Base-by-base conservation (phyloP, 2,113 vertebrate genomes). In the Barbus barbus region DNA sequence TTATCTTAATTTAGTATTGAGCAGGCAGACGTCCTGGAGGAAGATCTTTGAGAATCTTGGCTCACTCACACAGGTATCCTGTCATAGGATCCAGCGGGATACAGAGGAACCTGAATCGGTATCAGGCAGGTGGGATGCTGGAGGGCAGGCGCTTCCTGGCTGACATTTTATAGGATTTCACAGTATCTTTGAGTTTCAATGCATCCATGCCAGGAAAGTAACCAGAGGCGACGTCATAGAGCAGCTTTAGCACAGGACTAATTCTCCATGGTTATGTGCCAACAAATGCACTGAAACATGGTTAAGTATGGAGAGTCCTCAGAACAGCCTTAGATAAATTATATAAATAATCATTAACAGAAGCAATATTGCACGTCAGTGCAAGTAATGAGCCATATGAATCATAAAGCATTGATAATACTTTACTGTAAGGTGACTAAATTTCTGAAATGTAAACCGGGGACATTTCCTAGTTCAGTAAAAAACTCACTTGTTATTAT, bases 121-220 rank as follows among this genome's bases (percentile, higher is more conserved):
- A 80, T 63, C 24, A 44, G 31, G n/a, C 38, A 44, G 76, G n/a
- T n/a, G n/a, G n/a, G 20, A 36, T 7, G 31, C 51, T 46, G 56
- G 56, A 79, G 14, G 58, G 33, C 38, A 75, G 26, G 73, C 20
- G 44, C 41, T 51, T 74, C 44, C 72, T 48, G 60, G 60, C 61
- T 65, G 41, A 13, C 78, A 61, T 78, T 61, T 78, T 22, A 78
- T 26, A 26, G 56, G 22, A 60, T 78, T 60, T 78, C 51, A 58
- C 51, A 26, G 33, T 44, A 20, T 53, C 16, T 53, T 33, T 76
- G 46, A 76, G 46, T 76, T 76, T 53, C 46, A 22, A 5, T 33
- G 24, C 26, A 76, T 48, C 28, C 14, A 18, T 73, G 71, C 71
- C 71, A 73, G n/a, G 38, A 46, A 73, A 73, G 71, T 73, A 46